Evolutionary conservation across 2,888 invertebrate genomes (phyloP).

Genomic region (Dascillus cervinus): DNA sequence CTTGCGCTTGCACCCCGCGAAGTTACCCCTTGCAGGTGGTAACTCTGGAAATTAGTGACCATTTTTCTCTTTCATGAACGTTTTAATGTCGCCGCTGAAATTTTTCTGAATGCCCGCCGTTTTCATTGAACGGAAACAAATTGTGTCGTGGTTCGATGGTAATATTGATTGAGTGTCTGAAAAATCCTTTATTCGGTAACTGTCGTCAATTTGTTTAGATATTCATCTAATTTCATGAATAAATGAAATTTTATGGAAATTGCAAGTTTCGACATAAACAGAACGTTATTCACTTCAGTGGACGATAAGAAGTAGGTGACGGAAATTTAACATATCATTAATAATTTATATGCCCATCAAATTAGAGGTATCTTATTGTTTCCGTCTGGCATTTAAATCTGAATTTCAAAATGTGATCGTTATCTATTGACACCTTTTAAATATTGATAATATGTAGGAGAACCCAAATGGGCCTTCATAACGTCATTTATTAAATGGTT

Average conservation of each 20-base stretch:
- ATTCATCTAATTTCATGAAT: background rate
- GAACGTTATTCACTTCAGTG: slow-evolving; percentile 12
- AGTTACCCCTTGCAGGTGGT: slow-evolving; percentile 15
- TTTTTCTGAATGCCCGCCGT: too few species aligned
- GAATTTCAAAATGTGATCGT: slow-evolving; percentile 19
- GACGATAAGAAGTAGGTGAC: slow-evolving; percentile 18
- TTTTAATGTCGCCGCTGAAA: too few species aligned
- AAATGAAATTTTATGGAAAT: background rate
- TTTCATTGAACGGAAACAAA: too few species aligned
- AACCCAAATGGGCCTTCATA: slow-evolving; percentile 1
- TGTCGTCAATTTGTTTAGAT: too few species aligned
- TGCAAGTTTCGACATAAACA: slow-evolving; percentile 8
- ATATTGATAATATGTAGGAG: slow-evolving; percentile 6
- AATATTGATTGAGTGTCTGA: too few species aligned
- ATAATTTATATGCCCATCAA: slow-evolving; percentile 16
- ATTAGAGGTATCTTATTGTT: slow-evolving; percentile 13
- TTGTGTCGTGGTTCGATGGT: too few species aligned
- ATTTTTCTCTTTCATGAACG: slow-evolving; percentile 14
- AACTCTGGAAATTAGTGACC: slow-evolving; percentile 12
- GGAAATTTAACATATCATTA: slow-evolving; percentile 16
- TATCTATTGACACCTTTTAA: slow-evolving; percentile 17
- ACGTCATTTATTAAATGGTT: background rate
- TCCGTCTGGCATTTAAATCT: slow-evolving; percentile 15
- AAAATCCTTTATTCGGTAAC: too few species aligned
- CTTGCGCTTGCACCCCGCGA: slow-evolving; percentile 11